Base-by-base conservation (phyloP, 2,797 vertebrate genomes). In the Rhynchotus rufescens region DNA sequence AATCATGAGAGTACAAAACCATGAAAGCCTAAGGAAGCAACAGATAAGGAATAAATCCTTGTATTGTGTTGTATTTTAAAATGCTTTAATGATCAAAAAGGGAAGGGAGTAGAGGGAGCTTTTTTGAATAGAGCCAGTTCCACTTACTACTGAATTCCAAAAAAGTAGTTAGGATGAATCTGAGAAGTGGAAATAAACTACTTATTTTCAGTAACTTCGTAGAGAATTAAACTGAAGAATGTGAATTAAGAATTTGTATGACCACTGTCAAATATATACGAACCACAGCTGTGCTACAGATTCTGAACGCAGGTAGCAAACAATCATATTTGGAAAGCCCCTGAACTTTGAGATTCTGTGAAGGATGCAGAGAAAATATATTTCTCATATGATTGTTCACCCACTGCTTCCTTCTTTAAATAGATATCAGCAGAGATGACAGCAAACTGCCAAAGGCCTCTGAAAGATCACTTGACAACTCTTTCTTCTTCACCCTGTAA, bases 311-410 rank as follows among this genome's bases (percentile, higher is more conserved):
- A 40, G 20, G 49, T 74, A 90, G 23, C 52, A 91, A 49, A 56
- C 72, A 92, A 59, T 79, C 47, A 77, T 36, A 6, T 82, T 64
- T 93, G 65, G 19, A 91, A 94, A 96, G 56, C 59, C 30, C 80
- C 88, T 81, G 79, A 84, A 88, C 80, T 56, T 44, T 69, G 42
- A 79, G 84, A 88, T 76, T 79, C 45, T 69, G 17, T 16, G 81
- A 38, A 62, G 89, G 36, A 56, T 36, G 28, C 21, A 73, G 47
- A 91, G 88, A 66, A 86, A 94, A 69, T 40, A 12, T n/a, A 49
- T 86, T 89, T 88, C 8, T 66, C 17, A 67, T 64, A 14, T 15
- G 85, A 16, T 59, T 87, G 4, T 59, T 90, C 52, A 40, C 23
- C 42, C 40, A 61, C 6, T 61, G 9, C 26, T 76, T 34, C 34